A percentile compares a stretch with the other conserved stretches of the same genome.
Conservation (phyloP, 2,797 vertebrate genomes). For the Scyliorhinus canicula region DNA sequence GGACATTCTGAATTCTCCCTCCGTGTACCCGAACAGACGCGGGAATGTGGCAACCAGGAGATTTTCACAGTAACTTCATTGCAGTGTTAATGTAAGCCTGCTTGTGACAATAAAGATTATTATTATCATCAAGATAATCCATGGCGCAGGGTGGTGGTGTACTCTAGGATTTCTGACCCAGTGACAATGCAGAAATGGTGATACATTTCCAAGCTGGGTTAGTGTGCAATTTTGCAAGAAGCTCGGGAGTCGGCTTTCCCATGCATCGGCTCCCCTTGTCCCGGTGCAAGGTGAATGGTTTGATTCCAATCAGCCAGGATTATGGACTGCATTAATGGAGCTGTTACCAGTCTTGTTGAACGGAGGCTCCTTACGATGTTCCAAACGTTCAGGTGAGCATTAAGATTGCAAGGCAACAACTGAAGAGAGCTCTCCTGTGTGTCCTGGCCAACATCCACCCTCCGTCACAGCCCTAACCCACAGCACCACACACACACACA, state of each 20-base stretch:
- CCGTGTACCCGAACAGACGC: too few relatives aligned
- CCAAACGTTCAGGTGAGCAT: background rate
- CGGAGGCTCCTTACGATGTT: background rate
- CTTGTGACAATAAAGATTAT: too few relatives aligned
- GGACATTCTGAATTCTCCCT: too few relatives aligned
- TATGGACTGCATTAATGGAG: background rate
- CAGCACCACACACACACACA: too few relatives aligned
- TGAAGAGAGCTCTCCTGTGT: background rate
- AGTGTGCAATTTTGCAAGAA: background rate
- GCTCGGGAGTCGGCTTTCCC: background rate
- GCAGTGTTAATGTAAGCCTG: too few relatives aligned
- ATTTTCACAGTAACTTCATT: too few relatives aligned
- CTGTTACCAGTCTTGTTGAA: background rate
- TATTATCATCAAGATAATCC: fast-evolving
- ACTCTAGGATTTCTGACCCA: background rate
- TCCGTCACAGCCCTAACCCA: background rate
- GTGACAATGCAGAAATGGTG: background rate
- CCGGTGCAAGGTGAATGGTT: too few relatives aligned
- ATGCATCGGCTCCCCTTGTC: background rate
- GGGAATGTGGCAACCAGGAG: too few relatives aligned
- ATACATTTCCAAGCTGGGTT: background rate
- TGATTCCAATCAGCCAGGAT: background rate
- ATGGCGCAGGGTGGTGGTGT: background rate
- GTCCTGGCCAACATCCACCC: background rate
- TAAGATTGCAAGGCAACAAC: background rate